A percentile compares a stretch with the other conserved stretches of the same genome.
phyloP scores from a whole-genome alignment of 2,113 vertebrate genomes.

The Sterrhoptilus dennistouni region DNA sequence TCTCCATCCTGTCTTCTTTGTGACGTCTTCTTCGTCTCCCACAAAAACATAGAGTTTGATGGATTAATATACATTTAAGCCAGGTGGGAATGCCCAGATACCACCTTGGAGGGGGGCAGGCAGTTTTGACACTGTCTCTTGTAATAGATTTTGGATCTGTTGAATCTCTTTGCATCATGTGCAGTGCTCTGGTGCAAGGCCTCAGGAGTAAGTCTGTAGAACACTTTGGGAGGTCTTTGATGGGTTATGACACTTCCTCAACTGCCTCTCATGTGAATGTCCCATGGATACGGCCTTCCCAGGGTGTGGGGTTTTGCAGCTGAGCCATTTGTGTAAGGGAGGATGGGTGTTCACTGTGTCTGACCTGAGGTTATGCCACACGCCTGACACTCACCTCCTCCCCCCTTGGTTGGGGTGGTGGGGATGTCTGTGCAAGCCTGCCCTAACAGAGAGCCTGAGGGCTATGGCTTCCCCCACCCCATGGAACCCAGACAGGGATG shows the following conservation, averaged over 20 bases:
- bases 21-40: background rate
- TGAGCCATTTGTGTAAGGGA: background rate
- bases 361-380: background rate
- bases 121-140: background rate
- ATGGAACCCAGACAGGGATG: background rate
- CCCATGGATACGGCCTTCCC: background rate
- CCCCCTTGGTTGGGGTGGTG: fast-evolving
- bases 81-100: background rate
- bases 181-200: background rate
- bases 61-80: background rate
- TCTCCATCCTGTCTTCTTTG: background rate
- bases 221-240: background rate
- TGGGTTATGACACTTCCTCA: background rate
- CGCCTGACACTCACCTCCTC: background rate
- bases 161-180: background rate
- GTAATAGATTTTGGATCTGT: background rate
- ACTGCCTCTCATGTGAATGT: background rate
- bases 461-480: background rate
- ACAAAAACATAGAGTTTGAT: background rate
- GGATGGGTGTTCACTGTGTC: background rate
- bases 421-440: background rate
- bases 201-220: background rate
- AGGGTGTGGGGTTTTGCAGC: background rate
- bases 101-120: background rate
- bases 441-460: background rate